Conservation (phyloP, 2,113 vertebrate species). For the Bettongia penicillata region DNA sequence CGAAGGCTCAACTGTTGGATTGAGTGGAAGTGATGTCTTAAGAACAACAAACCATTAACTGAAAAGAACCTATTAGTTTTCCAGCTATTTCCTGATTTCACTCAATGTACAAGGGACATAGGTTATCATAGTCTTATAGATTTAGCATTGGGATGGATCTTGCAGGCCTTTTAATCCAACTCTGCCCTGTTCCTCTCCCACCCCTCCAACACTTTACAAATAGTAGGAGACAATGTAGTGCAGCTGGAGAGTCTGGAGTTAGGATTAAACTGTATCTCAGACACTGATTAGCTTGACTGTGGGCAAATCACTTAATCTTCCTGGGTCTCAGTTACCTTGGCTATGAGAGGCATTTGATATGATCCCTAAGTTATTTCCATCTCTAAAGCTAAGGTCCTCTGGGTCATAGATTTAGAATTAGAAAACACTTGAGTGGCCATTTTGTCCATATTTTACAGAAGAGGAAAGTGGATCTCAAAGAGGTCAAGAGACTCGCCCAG, state of each 20-base stretch:
- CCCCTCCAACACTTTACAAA: not conserved
- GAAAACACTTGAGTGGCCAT: not conserved
- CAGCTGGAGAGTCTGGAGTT: not conserved
- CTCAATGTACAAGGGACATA: not conserved
- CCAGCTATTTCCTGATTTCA: not conserved
- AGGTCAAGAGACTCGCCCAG: not conserved
- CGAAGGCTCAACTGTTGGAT: slow-evolving; percentile 24
- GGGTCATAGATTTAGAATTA: not conserved
- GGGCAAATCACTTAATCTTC: not conserved
- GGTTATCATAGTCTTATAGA: not conserved
- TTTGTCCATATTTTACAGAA: not conserved
- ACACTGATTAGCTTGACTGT: not conserved
- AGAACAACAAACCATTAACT: not conserved
- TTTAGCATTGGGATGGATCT: not conserved
- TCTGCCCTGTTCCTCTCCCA: too few species aligned
- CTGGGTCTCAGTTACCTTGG: not conserved
- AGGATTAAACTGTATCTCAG: not conserved
- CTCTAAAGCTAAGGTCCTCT: not conserved
- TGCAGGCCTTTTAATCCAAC: not conserved
- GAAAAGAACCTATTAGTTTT: not conserved
- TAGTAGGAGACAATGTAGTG: not conserved
- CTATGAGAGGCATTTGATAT: not conserved
- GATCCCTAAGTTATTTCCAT: not conserved
- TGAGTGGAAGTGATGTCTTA: not conserved
- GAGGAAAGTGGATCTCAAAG: not conserved